These are phyloP conservation scores for Piezodorus guildinii DNA, from an alignment of 1,140 invertebrate genomes.

Conservation along the genomic window DNA sequence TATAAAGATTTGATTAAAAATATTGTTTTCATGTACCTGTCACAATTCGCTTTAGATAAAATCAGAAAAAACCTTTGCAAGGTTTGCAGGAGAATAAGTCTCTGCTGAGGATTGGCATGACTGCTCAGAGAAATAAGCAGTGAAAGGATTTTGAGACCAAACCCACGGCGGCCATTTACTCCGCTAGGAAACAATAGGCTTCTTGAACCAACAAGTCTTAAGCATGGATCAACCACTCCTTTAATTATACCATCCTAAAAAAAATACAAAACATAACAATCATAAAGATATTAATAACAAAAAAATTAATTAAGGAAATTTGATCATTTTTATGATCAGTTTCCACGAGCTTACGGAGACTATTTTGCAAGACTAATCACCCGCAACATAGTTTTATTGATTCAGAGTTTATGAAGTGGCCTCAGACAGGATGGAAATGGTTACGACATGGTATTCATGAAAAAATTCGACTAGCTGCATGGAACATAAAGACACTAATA, in stretches of 20 bases:
- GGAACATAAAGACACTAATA: too few relatives aligned
- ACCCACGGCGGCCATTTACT: constrained; percentile 50
- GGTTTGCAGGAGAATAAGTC: constrained; percentile 56
- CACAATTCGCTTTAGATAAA: constrained; percentile 62
- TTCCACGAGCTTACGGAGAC: too few relatives aligned
- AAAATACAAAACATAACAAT: background rate
- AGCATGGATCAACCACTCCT: constrained; percentile 42
- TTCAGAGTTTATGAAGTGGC: too few relatives aligned
- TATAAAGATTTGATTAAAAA: background rate
- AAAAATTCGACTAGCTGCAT: too few relatives aligned
- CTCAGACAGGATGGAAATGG: too few relatives aligned
- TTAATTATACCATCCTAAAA: constrained; percentile 14
- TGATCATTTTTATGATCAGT: too few relatives aligned
- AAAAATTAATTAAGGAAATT: background rate
- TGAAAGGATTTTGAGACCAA: constrained; percentile 71
- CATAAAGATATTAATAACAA: background rate
- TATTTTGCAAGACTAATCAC: too few relatives aligned
- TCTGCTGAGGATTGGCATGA: constrained; percentile 69
- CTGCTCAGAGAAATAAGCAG: constrained; percentile 65
- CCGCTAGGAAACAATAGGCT: constrained; percentile 70
- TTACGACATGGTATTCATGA: too few relatives aligned
- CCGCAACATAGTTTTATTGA: too few relatives aligned
- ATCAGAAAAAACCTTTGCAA: constrained; percentile 71
- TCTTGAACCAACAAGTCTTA: constrained; percentile 58
- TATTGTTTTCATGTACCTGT: background rate